These are phyloP conservation scores for Bubo blakistoni DNA, from an alignment of 2,113 vertebrate species.

Conservation along the genomic window DNA sequence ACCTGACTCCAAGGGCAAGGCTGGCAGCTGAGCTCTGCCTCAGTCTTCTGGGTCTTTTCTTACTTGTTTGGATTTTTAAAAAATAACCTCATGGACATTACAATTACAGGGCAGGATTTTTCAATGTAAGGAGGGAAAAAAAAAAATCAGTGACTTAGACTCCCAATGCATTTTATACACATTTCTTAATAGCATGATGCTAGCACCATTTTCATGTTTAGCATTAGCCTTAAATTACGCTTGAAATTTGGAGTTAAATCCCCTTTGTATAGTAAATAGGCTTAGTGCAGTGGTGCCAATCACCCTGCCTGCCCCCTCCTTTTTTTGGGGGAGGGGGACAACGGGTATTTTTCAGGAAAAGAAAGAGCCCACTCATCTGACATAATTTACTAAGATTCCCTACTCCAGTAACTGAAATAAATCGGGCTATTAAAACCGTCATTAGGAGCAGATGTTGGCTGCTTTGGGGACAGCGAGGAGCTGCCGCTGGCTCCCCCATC, in stretches of 20 bases:
- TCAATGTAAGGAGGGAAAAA: background rate
- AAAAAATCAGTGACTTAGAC: background rate
- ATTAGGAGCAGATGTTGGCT: background rate
- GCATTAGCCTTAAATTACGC: background rate
- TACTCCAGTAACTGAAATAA: background rate
- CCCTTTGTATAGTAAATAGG: background rate
- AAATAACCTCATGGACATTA: fast-evolving
- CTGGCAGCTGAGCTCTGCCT: background rate
- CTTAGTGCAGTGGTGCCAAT: background rate
- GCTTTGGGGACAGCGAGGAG: background rate
- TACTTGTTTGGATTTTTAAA: background rate
- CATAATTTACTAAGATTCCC: background rate
- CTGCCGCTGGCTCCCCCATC: background rate
- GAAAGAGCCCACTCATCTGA: background rate
- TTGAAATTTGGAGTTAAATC: background rate
- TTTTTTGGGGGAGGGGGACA: no score
- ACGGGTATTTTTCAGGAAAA: background rate
- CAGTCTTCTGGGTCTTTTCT: background rate
- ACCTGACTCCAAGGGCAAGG: background rate
- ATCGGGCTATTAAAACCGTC: background rate
- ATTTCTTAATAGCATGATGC: background rate
- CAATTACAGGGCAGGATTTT: background rate
- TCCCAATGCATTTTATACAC: background rate
- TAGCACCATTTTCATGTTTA: background rate
- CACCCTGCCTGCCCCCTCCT: background rate